Base-by-base conservation (phyloP, 2,888 invertebrate species). In the Megaustenia siamemsis region DNA sequence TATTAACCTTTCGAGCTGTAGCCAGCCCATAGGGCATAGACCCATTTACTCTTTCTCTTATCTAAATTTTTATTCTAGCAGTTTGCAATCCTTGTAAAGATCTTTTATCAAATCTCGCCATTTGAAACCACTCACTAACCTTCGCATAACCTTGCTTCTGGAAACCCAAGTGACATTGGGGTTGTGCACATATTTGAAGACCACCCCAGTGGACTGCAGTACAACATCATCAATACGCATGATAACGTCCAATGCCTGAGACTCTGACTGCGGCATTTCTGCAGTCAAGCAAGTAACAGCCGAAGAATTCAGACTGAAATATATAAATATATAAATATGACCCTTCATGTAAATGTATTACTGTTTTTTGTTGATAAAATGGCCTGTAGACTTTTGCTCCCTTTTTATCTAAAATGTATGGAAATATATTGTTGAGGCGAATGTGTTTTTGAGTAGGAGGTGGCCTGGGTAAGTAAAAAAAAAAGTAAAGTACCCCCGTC, bases 131-230 rank as follows among this genome's bases (percentile, higher is more conserved):
- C 4, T 8, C 32, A 78, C 78, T 56, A 78, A 92, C 91, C 92
- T 93, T 8, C 90, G 84, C 24, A 93, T 92, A 28, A 90, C 89
- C 75, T 89, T 89, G 40, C 89, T 97, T n/a, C 97, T 97, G 92
- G 97, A 97, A 0, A 97, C 97, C 75, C 96, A 96, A 87, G 96
- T 96, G 86, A 98, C 97, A 40, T 96, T 96, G 0, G 98, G 98
- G 95, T 98, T 98, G 86, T 97, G 96, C 18, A 97, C 97, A 94
- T 98, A 98, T 15, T 94, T 97, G 96, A 94, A 97, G 97, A 93
- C 96, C 95, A 88, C 91, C 89, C 78, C 90, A 88, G 92, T 97
- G 0, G 66, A 49, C 10, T 75, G 77, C 43, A 78, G 35, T 6
- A 90, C 88, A 5, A 56, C 49, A 79, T 90, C 97, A 84, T 96